phyloP scores from a whole-genome alignment of 1,140 invertebrate species.

The Acromyrmex echinatior region DNA sequence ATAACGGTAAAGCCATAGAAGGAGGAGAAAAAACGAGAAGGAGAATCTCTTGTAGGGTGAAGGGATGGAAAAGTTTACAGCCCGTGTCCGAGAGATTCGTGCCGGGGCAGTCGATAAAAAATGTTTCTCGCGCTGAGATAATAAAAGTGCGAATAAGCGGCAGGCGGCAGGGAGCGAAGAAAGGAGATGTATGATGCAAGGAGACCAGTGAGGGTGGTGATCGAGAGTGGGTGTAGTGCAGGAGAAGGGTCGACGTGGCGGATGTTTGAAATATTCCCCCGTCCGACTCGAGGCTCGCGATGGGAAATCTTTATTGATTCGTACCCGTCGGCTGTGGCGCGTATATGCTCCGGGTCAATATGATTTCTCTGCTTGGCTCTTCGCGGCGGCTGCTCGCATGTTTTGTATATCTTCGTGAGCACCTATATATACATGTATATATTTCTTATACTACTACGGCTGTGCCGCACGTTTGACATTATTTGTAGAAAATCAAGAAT shows the following conservation, averaged over 20 bases:
- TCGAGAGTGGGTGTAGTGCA: constrained; percentile 43
- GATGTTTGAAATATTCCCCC: constrained; percentile 84
- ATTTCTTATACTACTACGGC: neutral
- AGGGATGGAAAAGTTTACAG: constrained; percentile 76
- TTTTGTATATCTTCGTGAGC: constrained; percentile 14
- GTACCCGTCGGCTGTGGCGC: constrained; percentile 76
- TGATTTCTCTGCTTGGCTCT: constrained; percentile 74
- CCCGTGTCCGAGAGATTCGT: constrained; percentile 70
- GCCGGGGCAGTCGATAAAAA: constrained; percentile 79
- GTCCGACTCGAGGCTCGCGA: constrained; percentile 76
- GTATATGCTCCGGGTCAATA: constrained; percentile 82
- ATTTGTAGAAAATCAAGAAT: neutral
- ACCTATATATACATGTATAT: neutral
- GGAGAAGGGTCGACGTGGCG: constrained; percentile 59
- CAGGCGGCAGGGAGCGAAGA: constrained; percentile 14
- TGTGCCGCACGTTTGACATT: neutral
- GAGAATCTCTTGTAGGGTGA: constrained; percentile 53
- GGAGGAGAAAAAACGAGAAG: neutral
- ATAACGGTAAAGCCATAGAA: neutral
- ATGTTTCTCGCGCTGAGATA: constrained; percentile 77
- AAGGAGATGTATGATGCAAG: constrained; percentile 71
- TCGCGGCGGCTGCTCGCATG: constrained; percentile 38
- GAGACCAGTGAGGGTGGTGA: constrained; percentile 37
- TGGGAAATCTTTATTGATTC: constrained; percentile 85
- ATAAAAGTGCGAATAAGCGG: constrained; percentile 75